phyloP scores from a whole-genome alignment of 2,797 vertebrate genomes.

The Periparus ater region DNA sequence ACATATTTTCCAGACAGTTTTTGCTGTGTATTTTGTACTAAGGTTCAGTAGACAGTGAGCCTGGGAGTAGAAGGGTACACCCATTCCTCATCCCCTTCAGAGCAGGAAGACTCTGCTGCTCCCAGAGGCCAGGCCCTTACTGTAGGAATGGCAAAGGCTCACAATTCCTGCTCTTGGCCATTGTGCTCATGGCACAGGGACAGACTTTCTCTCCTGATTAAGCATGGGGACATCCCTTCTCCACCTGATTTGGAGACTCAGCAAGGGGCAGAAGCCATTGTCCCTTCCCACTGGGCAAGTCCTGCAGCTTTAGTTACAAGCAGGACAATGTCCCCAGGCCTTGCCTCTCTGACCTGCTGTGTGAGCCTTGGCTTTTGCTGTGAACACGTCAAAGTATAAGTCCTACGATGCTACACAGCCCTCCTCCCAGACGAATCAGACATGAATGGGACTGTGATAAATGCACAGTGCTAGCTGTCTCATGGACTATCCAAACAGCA shows the following conservation, averaged over 20 bases:
- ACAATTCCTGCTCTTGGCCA: too few species aligned
- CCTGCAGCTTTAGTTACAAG: not conserved
- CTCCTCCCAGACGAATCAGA: not conserved
- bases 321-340: not conserved
- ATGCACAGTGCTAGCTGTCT: not conserved
- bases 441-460: not conserved
- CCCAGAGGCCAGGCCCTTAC: not conserved
- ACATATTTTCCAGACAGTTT: not conserved
- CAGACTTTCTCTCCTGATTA: not conserved
- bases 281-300: not conserved
- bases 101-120: not conserved
- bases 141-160: not conserved
- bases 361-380: not conserved
- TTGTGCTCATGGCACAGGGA: not conserved
- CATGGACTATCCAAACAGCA: not conserved
- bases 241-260: not conserved
- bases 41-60: not conserved
- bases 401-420: rapidly evolving
- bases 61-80: not conserved
- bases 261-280: not conserved
- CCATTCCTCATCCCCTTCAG: not conserved
- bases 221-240: not conserved
- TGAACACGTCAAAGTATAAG: rapidly evolving
- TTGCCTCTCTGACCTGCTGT: not conserved
- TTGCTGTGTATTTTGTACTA: not conserved